Base-by-base conservation (phyloP, 2,888 invertebrate genomes). In the Nomada hirtipes region DNA sequence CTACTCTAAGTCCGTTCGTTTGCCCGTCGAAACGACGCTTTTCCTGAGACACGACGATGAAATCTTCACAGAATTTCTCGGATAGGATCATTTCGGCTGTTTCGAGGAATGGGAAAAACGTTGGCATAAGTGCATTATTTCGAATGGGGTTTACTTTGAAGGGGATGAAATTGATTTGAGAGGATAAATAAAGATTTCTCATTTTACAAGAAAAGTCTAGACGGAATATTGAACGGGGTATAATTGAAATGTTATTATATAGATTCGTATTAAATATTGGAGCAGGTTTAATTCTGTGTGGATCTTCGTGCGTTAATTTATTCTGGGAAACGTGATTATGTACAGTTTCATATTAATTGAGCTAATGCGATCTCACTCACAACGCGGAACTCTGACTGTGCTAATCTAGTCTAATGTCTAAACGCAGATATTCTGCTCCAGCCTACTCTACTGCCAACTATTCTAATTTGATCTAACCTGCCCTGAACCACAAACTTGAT, bases 391-490 rank as follows among this genome's bases (percentile, higher is more conserved):
- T n/a, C 11, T 11, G 13, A 4, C 20, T 15, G 20, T 36, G 20
- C 15, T 67, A 67, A 67, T 67, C 36, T 67, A 13, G 10, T 42
- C 67, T 67, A 36, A 53, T 20, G n/a, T 20, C 53, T 15, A 36
- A 67, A 67, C 67, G 20, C 10, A 36, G 15, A 10, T 2, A 50
- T 64, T 42, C 67, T 11, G 20, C 42, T 55, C 18, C 18, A 13
- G 20, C 55, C 13, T 9, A 4, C 20, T 10, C 36, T 18, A 65
- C n/a, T 42, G 13, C 9, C 18, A 18, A 53, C 18, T 23, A 13
- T 36, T 42, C 15, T 4, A 15, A 18, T 18, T 55, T 0, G 7
- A 15, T 2, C 20, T 42, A 42, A 55, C 52, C 65, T 20, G 11
- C 4, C 15, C 18, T 10, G 29, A 52, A 65, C 50, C 2, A 20